Percentiles rank a stretch among this genome's conserved stretches.
These are phyloP conservation scores for Epizoanthus stellaris DNA, from an alignment of 92 coral and sea anemone species.

Conservation along the genomic window DNA sequence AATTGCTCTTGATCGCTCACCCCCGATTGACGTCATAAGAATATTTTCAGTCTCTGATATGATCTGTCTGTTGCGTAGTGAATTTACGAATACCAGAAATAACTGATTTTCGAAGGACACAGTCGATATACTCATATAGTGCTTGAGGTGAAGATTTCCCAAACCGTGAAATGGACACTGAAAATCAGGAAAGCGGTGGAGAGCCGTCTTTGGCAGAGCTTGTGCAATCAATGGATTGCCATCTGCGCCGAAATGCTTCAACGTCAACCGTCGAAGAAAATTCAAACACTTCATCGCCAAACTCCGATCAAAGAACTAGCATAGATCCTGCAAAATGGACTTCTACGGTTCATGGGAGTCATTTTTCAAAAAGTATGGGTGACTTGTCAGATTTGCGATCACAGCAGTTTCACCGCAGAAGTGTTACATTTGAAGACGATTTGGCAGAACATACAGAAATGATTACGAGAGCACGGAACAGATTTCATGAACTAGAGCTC, in stretches of 20 bases:
- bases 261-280: conserved; percentile 7
- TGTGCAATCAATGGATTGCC: conserved; percentile 25
- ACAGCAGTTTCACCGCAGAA: conserved; percentile 56
- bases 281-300: not conserved
- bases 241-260: conserved; percentile 10
- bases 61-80: not conserved
- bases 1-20: conserved; percentile 28
- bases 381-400: conserved; percentile 66
- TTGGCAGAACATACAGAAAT: conserved; percentile 82
- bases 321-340: not conserved
- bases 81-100: conserved; percentile 26
- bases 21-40: conserved; percentile 37
- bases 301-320: conserved; percentile 3
- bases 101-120: not conserved
- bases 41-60: conserved; percentile 4
- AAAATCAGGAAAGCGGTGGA: not conserved
- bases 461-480: conserved; percentile 82
- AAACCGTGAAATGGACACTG: conserved; percentile 17
- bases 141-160: conserved; percentile 5
- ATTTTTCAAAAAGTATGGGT: conserved; percentile 90
- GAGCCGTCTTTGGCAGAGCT: conserved; percentile 14
- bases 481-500: conserved; percentile 86
- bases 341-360: conserved; percentile 57
- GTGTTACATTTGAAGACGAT: conserved; percentile 87
- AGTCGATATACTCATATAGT: conserved; percentile 1